Evolutionary conservation across 2,113 vertebrate species (phyloP).

Genomic region (Procavia capensis): DNA sequence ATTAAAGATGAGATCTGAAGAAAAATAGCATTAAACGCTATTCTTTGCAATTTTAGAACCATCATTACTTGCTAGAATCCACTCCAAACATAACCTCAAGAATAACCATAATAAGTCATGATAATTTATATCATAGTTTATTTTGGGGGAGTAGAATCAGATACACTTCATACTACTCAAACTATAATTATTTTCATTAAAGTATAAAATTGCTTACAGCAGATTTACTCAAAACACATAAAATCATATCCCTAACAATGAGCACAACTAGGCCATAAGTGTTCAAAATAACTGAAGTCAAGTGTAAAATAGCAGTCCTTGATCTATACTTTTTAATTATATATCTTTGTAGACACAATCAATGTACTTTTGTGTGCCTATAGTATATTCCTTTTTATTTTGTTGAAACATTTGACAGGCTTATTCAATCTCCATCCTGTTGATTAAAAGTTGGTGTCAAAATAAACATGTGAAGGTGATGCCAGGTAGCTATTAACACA

Average conservation of each 20-base stretch:
- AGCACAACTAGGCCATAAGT: slow-evolving; percentile 83
- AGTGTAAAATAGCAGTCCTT: slow-evolving; percentile 87
- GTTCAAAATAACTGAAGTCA: slow-evolving; percentile 87
- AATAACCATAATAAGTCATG: slow-evolving; percentile 87
- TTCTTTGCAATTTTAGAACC: slow-evolving; percentile 83
- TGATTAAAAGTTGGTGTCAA: slow-evolving; percentile 87
- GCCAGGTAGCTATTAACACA: slow-evolving; percentile 86
- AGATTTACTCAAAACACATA: slow-evolving; percentile 86
- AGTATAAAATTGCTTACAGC: slow-evolving; percentile 87
- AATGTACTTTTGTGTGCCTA: slow-evolving; percentile 81
- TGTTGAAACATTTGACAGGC: slow-evolving; percentile 77
- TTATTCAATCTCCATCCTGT: slow-evolving; percentile 82
- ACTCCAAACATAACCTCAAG: slow-evolving; percentile 82
- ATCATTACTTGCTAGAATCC: slow-evolving; percentile 83
- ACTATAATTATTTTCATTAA: slow-evolving; percentile 91
- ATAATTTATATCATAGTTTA: slow-evolving; percentile 88
- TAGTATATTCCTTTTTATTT: slow-evolving; percentile 83
- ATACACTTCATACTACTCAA: slow-evolving; percentile 88
- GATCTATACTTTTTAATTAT: slow-evolving; percentile 89
- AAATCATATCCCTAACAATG: slow-evolving; percentile 80
- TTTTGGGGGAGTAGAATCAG: slow-evolving; percentile 85
- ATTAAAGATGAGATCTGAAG: slow-evolving; percentile 84
- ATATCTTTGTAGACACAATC: slow-evolving; percentile 86
- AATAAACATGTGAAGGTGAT: slow-evolving; percentile 84
- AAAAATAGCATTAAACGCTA: slow-evolving; percentile 82